A percentile compares a stretch with the other conserved stretches of the same genome.
Conservation (phyloP, 1,140 invertebrate species). For the Tetramorium parvispinum region DNA sequence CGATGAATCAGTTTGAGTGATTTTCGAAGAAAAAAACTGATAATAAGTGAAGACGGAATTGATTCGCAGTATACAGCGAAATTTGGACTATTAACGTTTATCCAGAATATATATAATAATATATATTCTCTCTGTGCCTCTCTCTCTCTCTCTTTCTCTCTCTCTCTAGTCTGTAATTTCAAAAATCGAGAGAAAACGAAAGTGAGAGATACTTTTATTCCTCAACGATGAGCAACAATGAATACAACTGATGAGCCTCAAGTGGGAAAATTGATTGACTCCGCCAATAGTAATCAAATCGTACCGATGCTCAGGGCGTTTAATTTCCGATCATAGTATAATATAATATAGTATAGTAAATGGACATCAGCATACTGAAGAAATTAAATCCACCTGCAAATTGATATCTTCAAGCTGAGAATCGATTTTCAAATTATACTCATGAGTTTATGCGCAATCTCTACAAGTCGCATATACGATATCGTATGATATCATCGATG, state of each 20-base stretch:
- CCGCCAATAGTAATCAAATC: neutral
- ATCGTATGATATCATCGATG: neutral
- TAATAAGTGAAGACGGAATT: neutral
- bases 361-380: neutral
- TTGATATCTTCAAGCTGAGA: neutral
- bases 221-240: neutral
- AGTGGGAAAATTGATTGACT: neutral
- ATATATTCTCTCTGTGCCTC: too few species aligned
- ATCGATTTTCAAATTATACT: neutral
- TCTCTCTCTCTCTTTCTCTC: too few species aligned
- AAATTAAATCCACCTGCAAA: slow-evolving; percentile 12
- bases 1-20: neutral
- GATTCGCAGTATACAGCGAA: neutral
- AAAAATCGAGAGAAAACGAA: neutral
- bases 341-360: neutral
- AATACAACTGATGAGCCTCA: neutral
- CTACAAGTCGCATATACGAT: neutral
- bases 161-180: neutral
- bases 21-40: neutral
- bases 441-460: neutral
- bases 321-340: slow-evolving; percentile 11
- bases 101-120: neutral
- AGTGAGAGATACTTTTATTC: neutral
- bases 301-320: neutral
- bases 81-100: neutral